These are phyloP conservation scores for Aphidius ervi DNA, from an alignment of 1,140 invertebrate genomes.

Conservation along the genomic window DNA sequence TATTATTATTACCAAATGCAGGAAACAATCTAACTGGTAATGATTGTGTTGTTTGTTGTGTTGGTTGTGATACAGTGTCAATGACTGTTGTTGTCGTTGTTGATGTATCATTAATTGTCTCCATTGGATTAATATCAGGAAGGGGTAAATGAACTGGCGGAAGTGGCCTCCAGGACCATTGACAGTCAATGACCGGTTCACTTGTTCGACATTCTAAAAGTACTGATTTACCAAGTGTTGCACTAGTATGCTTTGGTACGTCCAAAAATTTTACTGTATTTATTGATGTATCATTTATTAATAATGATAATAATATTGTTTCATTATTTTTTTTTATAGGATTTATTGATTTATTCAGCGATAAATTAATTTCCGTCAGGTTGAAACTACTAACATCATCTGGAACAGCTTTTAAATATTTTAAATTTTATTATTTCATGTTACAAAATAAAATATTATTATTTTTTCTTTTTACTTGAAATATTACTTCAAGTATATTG, in stretches of 20 bases:
- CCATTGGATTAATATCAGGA: conserved; percentile 38
- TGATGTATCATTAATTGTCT: conserved; percentile 16
- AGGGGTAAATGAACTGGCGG: conserved; percentile 44
- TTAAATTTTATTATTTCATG: too few species aligned
- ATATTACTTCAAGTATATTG: too few species aligned
- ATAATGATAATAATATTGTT: neutral
- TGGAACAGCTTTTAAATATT: too few species aligned
- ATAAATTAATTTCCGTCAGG: too few species aligned
- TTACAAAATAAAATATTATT: too few species aligned
- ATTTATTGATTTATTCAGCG: conserved; percentile 1
- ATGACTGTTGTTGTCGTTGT: conserved; percentile 7
- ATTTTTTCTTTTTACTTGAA: too few species aligned
- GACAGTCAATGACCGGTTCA: conserved; percentile 45
- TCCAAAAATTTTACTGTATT: conserved; percentile 38
- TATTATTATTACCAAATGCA: conserved; percentile 49
- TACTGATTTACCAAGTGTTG: conserved; percentile 42
- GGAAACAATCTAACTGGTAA: conserved; percentile 44
- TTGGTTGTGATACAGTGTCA: conserved; percentile 9
- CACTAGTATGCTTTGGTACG: conserved; percentile 40
- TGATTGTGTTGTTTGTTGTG: conserved; percentile 33
- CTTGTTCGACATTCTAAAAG: conserved; percentile 43
- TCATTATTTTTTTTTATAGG: neutral
- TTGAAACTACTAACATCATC: too few species aligned
- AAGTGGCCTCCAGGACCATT: conserved; percentile 49
- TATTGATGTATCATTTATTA: conserved; percentile 28